Evolutionary conservation across 2,113 vertebrate genomes (phyloP), one percentile per base, ranked within the genome.

Genomic region (Sebastes schlegelii): DNA sequence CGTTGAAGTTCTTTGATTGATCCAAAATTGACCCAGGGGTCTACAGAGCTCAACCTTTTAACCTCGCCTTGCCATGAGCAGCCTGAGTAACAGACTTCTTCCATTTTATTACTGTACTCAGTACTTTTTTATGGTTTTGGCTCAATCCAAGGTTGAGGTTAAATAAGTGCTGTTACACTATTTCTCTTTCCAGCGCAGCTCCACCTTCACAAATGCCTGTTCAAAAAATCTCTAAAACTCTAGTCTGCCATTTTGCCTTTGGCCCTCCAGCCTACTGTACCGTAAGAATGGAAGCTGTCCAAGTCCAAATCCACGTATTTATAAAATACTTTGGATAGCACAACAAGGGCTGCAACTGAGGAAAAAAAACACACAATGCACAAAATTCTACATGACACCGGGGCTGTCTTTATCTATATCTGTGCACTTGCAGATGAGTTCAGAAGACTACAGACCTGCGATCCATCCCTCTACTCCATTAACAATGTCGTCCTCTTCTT

Each of bases 241-340:
- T 16, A 5, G 26, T 45, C 57, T 34, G 23, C 43, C 26, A 16
- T 34, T 69, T 65, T 51, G 40, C 72, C 61, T 72, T 48, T 42
- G 52, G 70, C 60, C 49, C 16, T 57, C 6, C 16, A 34, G 58
- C 40, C 14, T 49, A 9, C 40, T 8, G 42, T 6, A 14, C 40
- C 11, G 42, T 6, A 14, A 11, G 10, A 40, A 34, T 78, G 82
- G 77, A 88, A 74, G 64, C 34, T 8, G 46, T 81, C 78, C 78
- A 81, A 78, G 58, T 66, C 34, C 8, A 26, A 43, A 77, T 48
- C 16, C 26, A 17, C 43, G 17, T n/a, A 68, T 77, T 26, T 49
- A 16, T 66, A 60, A 74, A 73, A 57, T 5, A 26, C 9, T 55
- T 8, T 65, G 19, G 42, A 65, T 19, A 3, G n/a, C n/a, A 68